Base-by-base conservation (phyloP, 2,113 vertebrate genomes). In the Cyprinodon variegatus region DNA sequence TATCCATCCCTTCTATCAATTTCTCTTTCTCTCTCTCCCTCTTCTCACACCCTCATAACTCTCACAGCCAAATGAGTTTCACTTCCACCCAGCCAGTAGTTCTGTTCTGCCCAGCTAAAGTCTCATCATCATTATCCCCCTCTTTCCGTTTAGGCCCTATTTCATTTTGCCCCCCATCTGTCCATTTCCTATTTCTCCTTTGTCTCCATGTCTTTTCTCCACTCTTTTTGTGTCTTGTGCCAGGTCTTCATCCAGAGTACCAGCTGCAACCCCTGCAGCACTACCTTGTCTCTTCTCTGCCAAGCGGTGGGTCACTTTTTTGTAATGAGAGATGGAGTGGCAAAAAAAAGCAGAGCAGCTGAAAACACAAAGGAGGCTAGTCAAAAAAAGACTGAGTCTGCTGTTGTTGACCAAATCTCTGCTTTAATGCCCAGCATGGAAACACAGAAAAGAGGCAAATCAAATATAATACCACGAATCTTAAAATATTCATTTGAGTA, bases 61-160 rank as follows among this genome's bases (percentile, higher is more conserved):
- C 86, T 80, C 64, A 76, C 50, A 76, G 57, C 81, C 81, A 84
- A 88, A 90, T 92, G 89, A 88, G 82, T 86, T 87, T 83, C 78
- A 66, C 85, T 89, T 88, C 83, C 83, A 76, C 64, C 81, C 68
- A 78, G 76, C 87, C 83, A 84, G 79, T 82, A 79, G 84, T 72
- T 86, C 74, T 59, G 74, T 85, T 85, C 81, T 83, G 81, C 85
- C 72, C 82, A 81, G 85, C 76, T 78, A 73, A 88, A 88, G 84
- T 86, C 80, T 89, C 83, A 91, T 92, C 87, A 92, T 90, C 86
- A 88, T 89, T 91, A 89, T 88, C 80, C 62, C 67, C 71, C 83
- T 82, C 79, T 81, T 77, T 82, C 78, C 77, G 74, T 83, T 83
- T 70, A 87, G 78, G 77, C 68, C 79, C 76, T 76, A 81, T 89